Evolutionary conservation across 2,888 invertebrate species (phyloP), one percentile per base, ranked within the genome.

Genomic region (Dusona sp.): DNA sequence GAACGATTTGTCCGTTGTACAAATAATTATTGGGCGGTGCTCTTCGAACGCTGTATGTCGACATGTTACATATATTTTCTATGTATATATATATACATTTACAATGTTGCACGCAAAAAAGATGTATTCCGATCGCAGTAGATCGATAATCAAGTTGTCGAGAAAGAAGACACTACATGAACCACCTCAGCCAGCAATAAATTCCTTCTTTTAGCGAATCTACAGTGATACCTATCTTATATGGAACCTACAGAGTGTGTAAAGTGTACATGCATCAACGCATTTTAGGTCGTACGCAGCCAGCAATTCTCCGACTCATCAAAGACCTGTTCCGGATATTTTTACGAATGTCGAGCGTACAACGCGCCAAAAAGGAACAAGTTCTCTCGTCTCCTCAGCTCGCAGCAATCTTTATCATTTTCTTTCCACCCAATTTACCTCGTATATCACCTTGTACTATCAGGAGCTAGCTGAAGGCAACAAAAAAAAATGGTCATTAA

Each of bases 391-490:
- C 45, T 79, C 29, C 38, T 13, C 29, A 25, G 16, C 73, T 19
- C 54, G 13, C 8, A 13, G 13, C 29, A 33, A 78, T 42, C 81
- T 83, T 86, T 86, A 83, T 86, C 77, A 72, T 61, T 86, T 80
- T 79, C 80, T 86, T 83, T 83, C 57, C 77, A 80, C 79, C 72
- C 57, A 72, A 65, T 85, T 75, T 73, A 77, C 72, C n/a, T n/a
- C n/a, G 7, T 36, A 36, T 42, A 29, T 65, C 67, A 78, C 61
- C 73, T 78, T 64, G 57, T 42, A 61, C 61, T 16, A 73, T 78
- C 77, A 11, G 33, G 19, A 64, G 36, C 22, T 45, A 48, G n/a
- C n/a, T 33, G n/a, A 45, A 36, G n/a, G 25, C 16, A 74, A 33
- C 29, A 45, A 80, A 77, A 68, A 80, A 1, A 16, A 16, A 29